A percentile compares a stretch with the other conserved stretches of the same genome.
Conservation (phyloP, 2,888 invertebrate genomes). For the Eretmocerus hayati region DNA sequence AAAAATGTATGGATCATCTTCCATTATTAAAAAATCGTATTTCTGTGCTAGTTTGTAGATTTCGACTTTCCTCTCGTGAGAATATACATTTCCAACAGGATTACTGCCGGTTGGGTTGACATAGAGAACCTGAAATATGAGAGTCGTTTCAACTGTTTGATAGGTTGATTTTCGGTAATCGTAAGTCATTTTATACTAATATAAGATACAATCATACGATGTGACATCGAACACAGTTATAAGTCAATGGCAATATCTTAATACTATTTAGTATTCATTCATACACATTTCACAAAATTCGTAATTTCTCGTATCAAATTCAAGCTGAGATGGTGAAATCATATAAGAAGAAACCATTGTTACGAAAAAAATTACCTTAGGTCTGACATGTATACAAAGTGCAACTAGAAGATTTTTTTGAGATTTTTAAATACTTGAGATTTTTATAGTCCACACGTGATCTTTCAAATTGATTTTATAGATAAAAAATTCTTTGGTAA, state of each 20-base stretch:
- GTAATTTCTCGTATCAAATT: neutral
- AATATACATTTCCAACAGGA: conserved; percentile 64
- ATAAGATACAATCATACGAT: neutral
- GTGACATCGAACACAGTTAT: neutral
- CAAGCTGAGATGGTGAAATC: too few relatives aligned
- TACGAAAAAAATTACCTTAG: too few relatives aligned
- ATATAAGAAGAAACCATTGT: too few relatives aligned
- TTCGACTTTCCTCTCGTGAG: conserved; percentile 55
- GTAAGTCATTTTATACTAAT: too few relatives aligned
- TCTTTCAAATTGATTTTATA: too few relatives aligned
- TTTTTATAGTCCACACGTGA: too few relatives aligned
- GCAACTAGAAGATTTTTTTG: neutral
- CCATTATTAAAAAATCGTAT: conserved; percentile 69
- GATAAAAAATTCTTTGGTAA: too few relatives aligned
- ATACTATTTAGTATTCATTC: neutral
- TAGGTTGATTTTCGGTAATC: too few relatives aligned
- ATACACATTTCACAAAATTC: neutral
- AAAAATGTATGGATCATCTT: conserved; percentile 77
- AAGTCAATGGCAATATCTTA: neutral
- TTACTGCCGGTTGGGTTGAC: conserved; percentile 71
- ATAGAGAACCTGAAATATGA: conserved; percentile 54
- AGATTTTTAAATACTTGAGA: neutral
- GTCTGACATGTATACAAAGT: too few relatives aligned
- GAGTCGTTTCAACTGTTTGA: too few relatives aligned
- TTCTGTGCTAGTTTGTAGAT: conserved; percentile 67